Conservation (phyloP, 2,797 vertebrate species). For the Girardinus metallicus region DNA sequence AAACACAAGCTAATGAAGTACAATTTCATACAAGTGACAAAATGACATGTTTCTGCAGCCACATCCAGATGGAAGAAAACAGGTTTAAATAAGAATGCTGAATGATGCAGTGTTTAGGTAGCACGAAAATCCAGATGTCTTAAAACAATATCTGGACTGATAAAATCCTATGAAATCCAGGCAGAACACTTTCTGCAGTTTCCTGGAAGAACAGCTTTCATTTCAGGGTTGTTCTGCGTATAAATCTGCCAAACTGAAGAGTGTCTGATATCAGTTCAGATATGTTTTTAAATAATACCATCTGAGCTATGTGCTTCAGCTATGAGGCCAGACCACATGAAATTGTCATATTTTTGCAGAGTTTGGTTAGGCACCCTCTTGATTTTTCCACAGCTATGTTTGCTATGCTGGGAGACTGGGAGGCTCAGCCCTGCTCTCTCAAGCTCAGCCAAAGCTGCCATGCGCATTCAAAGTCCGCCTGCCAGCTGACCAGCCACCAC, state of each 20-base stretch:
- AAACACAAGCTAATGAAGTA: neutral
- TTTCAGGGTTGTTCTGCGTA: neutral
- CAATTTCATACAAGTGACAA: neutral
- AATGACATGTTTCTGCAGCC: neutral
- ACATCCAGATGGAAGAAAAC: neutral
- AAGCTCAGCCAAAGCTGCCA: slow-evolving; percentile 49
- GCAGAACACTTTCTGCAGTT: neutral
- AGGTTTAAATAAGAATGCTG: neutral
- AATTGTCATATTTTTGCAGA: slow-evolving; percentile 29
- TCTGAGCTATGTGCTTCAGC: slow-evolving; percentile 19
- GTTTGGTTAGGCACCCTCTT: slow-evolving; percentile 23
- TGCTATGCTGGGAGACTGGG: slow-evolving; percentile 26
- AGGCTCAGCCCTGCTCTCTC: slow-evolving; percentile 13
- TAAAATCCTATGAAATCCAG: neutral
- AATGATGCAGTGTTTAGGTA: neutral
- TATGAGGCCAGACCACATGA: slow-evolving; percentile 24
- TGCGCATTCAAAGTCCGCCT: slow-evolving; percentile 56
- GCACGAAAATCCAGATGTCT: neutral
- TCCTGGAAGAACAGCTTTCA: slow-evolving; percentile 2
- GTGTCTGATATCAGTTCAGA: slow-evolving; percentile 18
- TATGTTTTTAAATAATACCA: slow-evolving; percentile 21
- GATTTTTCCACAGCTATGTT: slow-evolving; percentile 38
- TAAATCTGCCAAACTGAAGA: slow-evolving; percentile 11
- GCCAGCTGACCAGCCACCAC: slow-evolving; percentile 35
- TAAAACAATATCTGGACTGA: neutral